Conservation (phyloP, 2,888 invertebrate species). For the Phymatocera aterrima region DNA sequence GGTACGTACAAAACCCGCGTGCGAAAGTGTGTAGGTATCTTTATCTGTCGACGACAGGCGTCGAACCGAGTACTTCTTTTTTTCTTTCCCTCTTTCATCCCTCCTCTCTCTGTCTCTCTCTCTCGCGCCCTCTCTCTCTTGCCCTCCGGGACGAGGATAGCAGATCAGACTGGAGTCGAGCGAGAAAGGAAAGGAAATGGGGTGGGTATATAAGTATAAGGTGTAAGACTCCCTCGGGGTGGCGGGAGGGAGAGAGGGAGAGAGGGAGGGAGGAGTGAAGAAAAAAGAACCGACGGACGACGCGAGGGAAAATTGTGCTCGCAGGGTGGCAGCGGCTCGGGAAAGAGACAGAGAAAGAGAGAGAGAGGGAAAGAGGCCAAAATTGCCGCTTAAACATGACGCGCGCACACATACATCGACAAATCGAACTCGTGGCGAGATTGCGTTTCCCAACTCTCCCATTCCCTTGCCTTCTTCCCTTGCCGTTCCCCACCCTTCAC, state of each 20-base stretch:
- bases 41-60: slow-evolving; percentile 54
- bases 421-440: slow-evolving; percentile 62
- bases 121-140: not conserved
- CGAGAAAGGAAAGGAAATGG: slow-evolving; percentile 24
- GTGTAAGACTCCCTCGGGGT: slow-evolving; percentile 9
- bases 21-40: slow-evolving; percentile 46
- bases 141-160: not conserved
- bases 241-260: slow-evolving; percentile 27
- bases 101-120: not conserved
- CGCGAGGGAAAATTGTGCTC: slow-evolving; percentile 1
- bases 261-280: slow-evolving; percentile 20
- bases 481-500: not conserved
- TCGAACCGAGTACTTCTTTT: slow-evolving; percentile 43
- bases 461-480: not conserved
- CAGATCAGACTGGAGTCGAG: not conserved
- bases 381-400: slow-evolving; percentile 63
- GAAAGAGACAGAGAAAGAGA: too few relatives aligned
- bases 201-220: slow-evolving; percentile 47
- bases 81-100: not conserved
- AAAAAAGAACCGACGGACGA: not conserved
- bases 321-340: too few relatives aligned
- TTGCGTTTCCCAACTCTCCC: slow-evolving; percentile 51
- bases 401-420: slow-evolving; percentile 53
- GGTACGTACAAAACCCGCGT: too few relatives aligned
- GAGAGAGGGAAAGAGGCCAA: too few relatives aligned